Base-by-base conservation (phyloP, 2,888 invertebrate genomes). In the Carabus problematicus region DNA sequence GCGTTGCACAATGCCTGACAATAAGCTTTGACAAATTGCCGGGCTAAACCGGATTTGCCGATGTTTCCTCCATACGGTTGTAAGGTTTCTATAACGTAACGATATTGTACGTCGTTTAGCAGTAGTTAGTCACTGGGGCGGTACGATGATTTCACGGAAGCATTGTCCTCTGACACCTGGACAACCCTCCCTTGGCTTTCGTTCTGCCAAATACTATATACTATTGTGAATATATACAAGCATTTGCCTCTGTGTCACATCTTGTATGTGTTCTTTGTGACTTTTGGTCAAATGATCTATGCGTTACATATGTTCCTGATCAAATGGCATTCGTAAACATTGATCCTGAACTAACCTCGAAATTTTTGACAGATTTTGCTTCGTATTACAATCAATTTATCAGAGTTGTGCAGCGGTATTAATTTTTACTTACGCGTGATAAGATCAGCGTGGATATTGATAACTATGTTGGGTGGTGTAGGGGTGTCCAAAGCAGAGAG, bases 131-230 rank as follows among this genome's bases (percentile, higher is more conserved):
- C 16, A 52, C n/a, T 52, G 76, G 77, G 78, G 78, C 79, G 16
- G 79, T 77, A 75, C 74, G 77, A 75, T 73, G 76, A 78, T 79
- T 79, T 77, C 75, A 78, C 76, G 79, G 76, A 70, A 75, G 75
- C 77, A 79, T 80, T 79, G 79, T 78, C 72, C 71, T 67, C 73
- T 78, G 80, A 81, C 81, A 81, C 81, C 81, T 81, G 81, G 80
- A 79, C 79, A 77, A 75, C 80, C 81, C 81, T 6, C 29, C 76
- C 78, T 78, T 80, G 52, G 52, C 9, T 6, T n/a, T 4, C 12
- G 14, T 18, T 49, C 18, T 52, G 16, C 19, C 6, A 4, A 14
- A 9, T 16, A 45, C 45, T 3, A 16, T 16, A 52, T 18, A 12
- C 16, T 52, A 52, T 47, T 14, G 6, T 29, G 3, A 3, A 29